phyloP scores from a whole-genome alignment of 2,888 invertebrate species.

The Scelioninae gen. 1 region DNA sequence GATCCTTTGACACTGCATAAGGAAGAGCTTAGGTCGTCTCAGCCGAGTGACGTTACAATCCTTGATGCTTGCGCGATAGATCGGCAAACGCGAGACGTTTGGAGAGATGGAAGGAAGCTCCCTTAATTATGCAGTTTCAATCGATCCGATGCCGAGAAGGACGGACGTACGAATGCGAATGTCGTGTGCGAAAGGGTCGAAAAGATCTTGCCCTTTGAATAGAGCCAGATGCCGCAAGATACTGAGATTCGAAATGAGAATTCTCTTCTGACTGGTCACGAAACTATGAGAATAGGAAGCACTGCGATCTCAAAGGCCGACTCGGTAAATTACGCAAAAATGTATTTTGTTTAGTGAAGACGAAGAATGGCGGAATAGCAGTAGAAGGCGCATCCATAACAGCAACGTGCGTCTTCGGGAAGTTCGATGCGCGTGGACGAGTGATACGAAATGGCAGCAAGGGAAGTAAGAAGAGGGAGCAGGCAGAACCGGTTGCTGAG shows the following conservation, averaged over 20 bases:
- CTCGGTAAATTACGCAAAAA: conserved; percentile 38
- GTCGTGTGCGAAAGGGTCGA: conserved; percentile 69
- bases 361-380: conserved; percentile 3
- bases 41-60: conserved; percentile 82
- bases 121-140: conserved; percentile 82
- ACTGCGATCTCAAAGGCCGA: no score
- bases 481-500: conserved; percentile 53
- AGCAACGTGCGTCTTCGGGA: conserved; percentile 35
- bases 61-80: conserved; percentile 67
- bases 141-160: conserved; percentile 69
- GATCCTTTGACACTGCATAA: conserved; percentile 44
- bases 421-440: conserved; percentile 51
- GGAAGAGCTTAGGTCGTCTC: conserved; percentile 32
- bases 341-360: conserved; percentile 14
- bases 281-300: conserved; percentile 13
- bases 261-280: no score
- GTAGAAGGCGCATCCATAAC: conserved; percentile 8
- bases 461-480: conserved; percentile 15
- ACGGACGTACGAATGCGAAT: conserved; percentile 78
- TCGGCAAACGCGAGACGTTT: conserved; percentile 63
- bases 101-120: conserved; percentile 51
- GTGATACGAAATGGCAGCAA: conserved; percentile 46
- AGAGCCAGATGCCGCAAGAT: conserved; percentile 82
- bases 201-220: conserved; percentile 81
- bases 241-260: conserved; percentile 67